Base-by-base conservation (phyloP, 2,797 vertebrate genomes). In the Tympanoctomys barrerae region DNA sequence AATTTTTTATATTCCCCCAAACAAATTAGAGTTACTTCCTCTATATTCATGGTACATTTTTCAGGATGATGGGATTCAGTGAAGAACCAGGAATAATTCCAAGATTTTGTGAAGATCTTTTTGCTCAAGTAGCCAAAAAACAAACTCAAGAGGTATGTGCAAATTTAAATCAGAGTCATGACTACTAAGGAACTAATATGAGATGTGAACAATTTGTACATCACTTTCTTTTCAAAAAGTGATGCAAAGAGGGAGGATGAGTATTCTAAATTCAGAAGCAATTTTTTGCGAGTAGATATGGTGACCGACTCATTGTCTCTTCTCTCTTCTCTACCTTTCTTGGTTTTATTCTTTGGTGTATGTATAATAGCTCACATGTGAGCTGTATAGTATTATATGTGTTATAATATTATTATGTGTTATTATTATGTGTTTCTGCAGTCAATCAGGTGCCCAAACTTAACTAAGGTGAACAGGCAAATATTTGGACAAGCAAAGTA, bases 21-120 rank as follows among this genome's bases (percentile, higher is more conserved):
- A 84, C 39, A 54, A 62, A 83, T 70, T 54, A 21, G 2, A 54
- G 80, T 73, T 14, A 4, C 4, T 73, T 62, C 2, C 10, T 4
- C 24, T 11, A 78, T 64, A 24, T 79, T 92, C 28, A 70, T 96
- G 57, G 92, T 95, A 2, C 95, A 7, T 57, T 4, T 98, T 97
- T 2, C 94, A 99, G 99, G 90, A 99, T 99, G 99, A 99, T 99
- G 99, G 99, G 99, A 49, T 99, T 99, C 98, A 99, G 98, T 96
- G 99, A 99, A 89, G 99, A 99, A 82, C 96, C 59, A 88, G 99
- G 99, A 62, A 99, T 99, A 91, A 99, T 99, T 93, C 99, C 99
- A n/a, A 99, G 99, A 86, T 99, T 99, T 98, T 99, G 99, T 97
- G 98, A 99, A 96, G 99, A 99, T 93, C 98, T 99, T 54, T 99